Conservation (phyloP, 2,797 vertebrate genomes). For the Pristis pectinata region DNA sequence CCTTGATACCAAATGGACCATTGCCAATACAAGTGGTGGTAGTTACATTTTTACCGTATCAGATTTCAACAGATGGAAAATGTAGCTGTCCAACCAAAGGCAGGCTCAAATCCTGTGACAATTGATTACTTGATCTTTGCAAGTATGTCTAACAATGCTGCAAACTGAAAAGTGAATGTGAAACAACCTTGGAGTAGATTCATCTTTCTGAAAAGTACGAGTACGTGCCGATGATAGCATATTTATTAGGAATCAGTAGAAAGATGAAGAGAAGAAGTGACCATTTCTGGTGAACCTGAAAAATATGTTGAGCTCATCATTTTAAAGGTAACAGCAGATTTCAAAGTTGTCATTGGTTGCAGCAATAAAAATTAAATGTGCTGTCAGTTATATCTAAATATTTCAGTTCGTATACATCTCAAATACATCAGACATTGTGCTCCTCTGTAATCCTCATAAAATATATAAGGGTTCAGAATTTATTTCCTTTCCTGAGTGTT, state of each 20-base stretch:
- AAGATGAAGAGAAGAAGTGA: neutral
- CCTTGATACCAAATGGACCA: neutral
- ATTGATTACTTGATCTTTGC: conserved; percentile 2
- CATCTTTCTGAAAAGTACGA: neutral
- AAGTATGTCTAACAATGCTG: neutral
- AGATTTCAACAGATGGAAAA: neutral
- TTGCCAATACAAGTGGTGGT: neutral
- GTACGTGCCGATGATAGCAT: neutral
- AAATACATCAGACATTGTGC: neutral
- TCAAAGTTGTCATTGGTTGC: neutral
- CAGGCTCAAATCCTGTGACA: neutral
- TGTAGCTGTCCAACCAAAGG: neutral
- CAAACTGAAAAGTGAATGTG: neutral
- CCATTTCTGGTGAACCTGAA: neutral
- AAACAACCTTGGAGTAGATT: neutral
- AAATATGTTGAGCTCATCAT: neutral
- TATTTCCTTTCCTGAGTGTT: neutral
- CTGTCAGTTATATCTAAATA: neutral
- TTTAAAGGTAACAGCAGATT: neutral
- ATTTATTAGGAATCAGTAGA: neutral
- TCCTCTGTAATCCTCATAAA: neutral
- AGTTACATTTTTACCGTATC: neutral
- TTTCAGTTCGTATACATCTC: neutral
- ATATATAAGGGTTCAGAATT: neutral
- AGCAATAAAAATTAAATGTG: neutral